Percentiles rank a stretch among this genome's conserved stretches.
phyloP scores from a whole-genome alignment of 2,888 invertebrate genomes.

The Bombylius discolor region DNA sequence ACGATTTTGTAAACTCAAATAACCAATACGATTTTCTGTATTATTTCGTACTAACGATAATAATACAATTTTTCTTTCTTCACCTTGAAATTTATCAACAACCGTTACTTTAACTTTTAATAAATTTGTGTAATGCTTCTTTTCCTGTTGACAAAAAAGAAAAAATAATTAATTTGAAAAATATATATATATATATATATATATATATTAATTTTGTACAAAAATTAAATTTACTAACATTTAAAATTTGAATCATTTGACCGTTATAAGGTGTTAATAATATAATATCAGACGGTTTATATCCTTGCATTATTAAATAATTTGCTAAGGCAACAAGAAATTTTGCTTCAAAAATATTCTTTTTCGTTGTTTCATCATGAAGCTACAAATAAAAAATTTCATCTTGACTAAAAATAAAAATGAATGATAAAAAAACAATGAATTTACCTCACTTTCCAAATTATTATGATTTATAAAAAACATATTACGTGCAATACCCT shows the following conservation, averaged over 20 bases:
- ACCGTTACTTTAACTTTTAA: conserved; percentile 47
- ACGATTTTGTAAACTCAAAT: conserved; percentile 53
- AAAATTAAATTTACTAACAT: conserved; percentile 4
- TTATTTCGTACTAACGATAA: conserved; percentile 69
- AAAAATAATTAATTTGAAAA: not conserved
- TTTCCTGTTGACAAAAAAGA: conserved; percentile 17
- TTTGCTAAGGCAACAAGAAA: conserved; percentile 48
- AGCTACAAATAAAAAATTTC: conserved; percentile 24
- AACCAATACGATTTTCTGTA: conserved; percentile 51
- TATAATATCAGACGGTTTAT: conserved; percentile 49
- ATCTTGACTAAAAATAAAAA: not conserved
- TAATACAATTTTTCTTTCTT: conserved; percentile 65
- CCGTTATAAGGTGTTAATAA: conserved; percentile 60
- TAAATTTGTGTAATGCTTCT: conserved; percentile 17
- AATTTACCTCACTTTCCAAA: conserved; percentile 42
- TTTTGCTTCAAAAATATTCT: conserved; percentile 49
- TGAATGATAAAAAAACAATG: not conserved
- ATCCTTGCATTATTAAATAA: conserved; percentile 49
- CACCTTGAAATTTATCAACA: conserved; percentile 72
- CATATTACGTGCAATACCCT: conserved; percentile 48
- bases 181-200: not conserved
- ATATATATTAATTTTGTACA: not conserved
- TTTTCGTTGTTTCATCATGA: conserved; percentile 42
- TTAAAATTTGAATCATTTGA: conserved; percentile 41
- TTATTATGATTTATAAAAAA: conserved; percentile 54